These are phyloP conservation scores for Trematomus bernacchii DNA, from an alignment of 2,797 vertebrate species.

Conservation along the genomic window DNA sequence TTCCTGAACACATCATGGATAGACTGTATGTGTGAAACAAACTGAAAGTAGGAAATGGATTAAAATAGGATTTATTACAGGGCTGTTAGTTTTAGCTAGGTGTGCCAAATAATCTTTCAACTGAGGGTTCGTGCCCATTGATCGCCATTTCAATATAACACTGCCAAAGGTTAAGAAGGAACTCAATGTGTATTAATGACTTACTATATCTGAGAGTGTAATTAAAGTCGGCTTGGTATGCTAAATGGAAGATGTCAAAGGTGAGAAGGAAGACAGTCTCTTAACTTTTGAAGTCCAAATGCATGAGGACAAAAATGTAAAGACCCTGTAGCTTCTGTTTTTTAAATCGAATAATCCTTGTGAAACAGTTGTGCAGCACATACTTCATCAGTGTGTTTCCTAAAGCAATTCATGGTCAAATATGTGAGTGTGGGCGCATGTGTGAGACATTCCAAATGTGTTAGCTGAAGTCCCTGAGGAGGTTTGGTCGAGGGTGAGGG, in stretches of 20 bases:
- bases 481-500: constrained; percentile 15
- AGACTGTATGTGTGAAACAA: too few species aligned
- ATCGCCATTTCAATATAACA: neutral
- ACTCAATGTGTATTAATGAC: neutral
- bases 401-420: neutral
- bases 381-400: neutral
- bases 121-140: neutral
- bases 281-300: neutral
- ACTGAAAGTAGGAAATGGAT: neutral
- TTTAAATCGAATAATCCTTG: neutral
- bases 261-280: neutral
- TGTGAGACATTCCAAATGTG: neutral
- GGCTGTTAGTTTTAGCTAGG: neutral
- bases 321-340: neutral
- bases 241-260: neutral
- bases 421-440: constrained; percentile 7
- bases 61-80: neutral
- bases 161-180: neutral
- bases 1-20: too few species aligned
- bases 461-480: constrained; percentile 20
- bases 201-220: neutral
- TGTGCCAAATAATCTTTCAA: neutral
- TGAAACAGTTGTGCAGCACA: neutral
- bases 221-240: neutral
- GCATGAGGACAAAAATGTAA: neutral